phyloP scores from a whole-genome alignment of 2,797 vertebrate species.

The Coregonus ussuriensis region DNA sequence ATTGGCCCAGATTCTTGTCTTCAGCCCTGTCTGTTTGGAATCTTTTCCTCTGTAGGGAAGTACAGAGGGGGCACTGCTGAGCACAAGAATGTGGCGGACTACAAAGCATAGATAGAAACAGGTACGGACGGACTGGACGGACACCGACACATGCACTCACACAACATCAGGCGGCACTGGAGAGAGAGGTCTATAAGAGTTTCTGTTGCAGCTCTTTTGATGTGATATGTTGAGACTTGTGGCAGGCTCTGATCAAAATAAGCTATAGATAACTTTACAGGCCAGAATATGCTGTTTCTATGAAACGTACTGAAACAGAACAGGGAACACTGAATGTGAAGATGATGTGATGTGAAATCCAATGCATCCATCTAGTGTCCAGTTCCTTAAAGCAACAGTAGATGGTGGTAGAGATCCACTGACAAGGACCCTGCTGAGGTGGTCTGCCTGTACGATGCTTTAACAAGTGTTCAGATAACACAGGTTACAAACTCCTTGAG shows the following conservation, averaged over 20 bases:
- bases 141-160: constrained; percentile 7
- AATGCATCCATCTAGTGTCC: not conserved
- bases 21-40: constrained; percentile 73
- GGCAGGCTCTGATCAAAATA: not conserved
- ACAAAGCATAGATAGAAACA: not conserved
- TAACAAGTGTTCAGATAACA: not conserved
- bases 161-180: not conserved
- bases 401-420: constrained; percentile 68
- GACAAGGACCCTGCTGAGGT: not conserved
- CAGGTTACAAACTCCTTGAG: not conserved
- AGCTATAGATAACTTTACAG: not conserved
- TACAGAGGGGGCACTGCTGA: constrained; percentile 62
- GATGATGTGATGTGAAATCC: not conserved
- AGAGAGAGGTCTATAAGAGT: not conserved
- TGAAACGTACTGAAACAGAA: not conserved
- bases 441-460: not conserved
- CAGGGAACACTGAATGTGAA: not conserved
- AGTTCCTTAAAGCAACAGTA: constrained; percentile 53
- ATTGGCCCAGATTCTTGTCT: constrained; percentile 73
- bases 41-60: constrained; percentile 80
- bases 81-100: constrained; percentile 44
- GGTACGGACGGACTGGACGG: not conserved
- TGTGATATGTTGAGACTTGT: not conserved
- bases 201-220: not conserved
- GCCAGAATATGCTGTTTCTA: not conserved